phyloP scores from a whole-genome alignment of 2,888 invertebrate species.

The Sisyra nigra region DNA sequence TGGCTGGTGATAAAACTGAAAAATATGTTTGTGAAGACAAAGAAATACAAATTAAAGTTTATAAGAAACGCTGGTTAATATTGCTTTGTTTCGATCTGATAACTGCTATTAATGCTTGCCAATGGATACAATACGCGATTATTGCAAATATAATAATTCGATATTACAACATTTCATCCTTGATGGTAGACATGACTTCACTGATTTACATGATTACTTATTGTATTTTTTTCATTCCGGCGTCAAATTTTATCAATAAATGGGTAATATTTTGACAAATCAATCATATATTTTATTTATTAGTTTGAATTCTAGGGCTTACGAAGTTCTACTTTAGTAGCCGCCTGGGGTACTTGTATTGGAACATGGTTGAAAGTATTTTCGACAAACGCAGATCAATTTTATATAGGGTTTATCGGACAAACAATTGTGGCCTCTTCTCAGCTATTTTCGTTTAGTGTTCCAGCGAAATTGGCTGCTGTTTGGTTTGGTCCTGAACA shows the following conservation, averaged over 20 bases:
- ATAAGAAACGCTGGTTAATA: slow-evolving; percentile 69
- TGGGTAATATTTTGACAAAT: slow-evolving; percentile 40
- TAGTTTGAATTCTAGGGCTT: slow-evolving; percentile 33
- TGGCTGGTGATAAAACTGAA: no score
- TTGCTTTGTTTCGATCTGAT: slow-evolving; percentile 73
- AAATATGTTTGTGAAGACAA: no score
- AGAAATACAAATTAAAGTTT: slow-evolving; percentile 24
- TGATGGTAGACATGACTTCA: slow-evolving; percentile 87
- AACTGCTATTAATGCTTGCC: slow-evolving; percentile 84
- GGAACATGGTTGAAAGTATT: slow-evolving; percentile 37
- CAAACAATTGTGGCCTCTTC: slow-evolving; percentile 36
- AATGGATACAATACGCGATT: slow-evolving; percentile 95
- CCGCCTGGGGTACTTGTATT: slow-evolving; percentile 35
- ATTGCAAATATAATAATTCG: slow-evolving; percentile 68
- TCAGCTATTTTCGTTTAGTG: slow-evolving; percentile 15
- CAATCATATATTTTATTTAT: no score
- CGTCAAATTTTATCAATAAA: slow-evolving; percentile 88
- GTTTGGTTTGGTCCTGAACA: slow-evolving; percentile 46
- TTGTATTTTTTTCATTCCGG: slow-evolving; percentile 94
- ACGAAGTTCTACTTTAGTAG: slow-evolving; percentile 31
- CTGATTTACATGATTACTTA: slow-evolving; percentile 97
- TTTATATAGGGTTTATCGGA: slow-evolving; percentile 23
- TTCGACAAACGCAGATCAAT: slow-evolving; percentile 17
- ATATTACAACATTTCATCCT: slow-evolving; percentile 58
- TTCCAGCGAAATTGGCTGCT: slow-evolving; percentile 34